phyloP scores from a whole-genome alignment of 2,113 vertebrate species.

The Erpornis zantholeuca region DNA sequence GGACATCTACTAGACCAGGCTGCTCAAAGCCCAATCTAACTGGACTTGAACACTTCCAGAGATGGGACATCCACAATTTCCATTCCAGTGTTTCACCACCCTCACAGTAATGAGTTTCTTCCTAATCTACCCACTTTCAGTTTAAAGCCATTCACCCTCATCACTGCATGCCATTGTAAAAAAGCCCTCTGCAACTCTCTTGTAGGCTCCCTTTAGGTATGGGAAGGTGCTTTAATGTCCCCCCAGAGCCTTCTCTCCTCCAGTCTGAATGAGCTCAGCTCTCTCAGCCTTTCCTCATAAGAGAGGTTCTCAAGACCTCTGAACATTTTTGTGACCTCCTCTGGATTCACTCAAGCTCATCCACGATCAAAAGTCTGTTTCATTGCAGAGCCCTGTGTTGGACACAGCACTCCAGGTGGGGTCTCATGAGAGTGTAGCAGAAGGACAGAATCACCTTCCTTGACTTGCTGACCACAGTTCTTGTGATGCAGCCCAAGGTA shows the following conservation, averaged over 20 bases:
- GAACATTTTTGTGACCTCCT: neutral
- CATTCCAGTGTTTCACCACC: neutral
- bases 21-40: neutral
- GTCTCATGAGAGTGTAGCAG: no score
- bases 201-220: neutral
- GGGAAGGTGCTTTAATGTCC: neutral
- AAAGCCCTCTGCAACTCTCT: neutral
- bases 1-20: no score
- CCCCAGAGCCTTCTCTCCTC: neutral
- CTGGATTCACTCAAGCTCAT: neutral
- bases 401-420: neutral
- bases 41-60: neutral
- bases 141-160: neutral
- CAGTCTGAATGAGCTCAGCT: neutral
- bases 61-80: neutral
- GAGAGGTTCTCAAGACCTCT: neutral
- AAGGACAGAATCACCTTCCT: neutral
- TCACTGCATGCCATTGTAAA: no score
- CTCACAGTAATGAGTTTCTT: neutral
- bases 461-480: fast-evolving
- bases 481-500: neutral
- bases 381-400: neutral
- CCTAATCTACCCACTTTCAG: neutral
- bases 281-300: neutral
- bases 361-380: no score